These are phyloP conservation scores for Micropoecilia bifurca DNA, from an alignment of 2,797 vertebrate species.

Conservation along the genomic window DNA sequence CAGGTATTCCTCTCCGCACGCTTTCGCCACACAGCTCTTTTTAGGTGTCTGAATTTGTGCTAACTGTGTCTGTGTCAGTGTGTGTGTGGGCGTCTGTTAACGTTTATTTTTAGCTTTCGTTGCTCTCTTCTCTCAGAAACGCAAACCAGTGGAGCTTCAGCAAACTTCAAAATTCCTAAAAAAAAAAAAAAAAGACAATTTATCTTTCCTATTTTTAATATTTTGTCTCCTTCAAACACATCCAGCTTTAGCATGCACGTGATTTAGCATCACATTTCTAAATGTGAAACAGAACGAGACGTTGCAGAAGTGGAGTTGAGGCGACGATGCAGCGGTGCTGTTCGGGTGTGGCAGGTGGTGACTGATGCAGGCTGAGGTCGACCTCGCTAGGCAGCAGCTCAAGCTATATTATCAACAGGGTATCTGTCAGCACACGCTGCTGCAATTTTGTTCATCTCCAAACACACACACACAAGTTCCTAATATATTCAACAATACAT, in stretches of 20 bases:
- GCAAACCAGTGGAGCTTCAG: conserved; percentile 4
- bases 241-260: conserved; percentile 33
- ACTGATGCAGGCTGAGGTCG: conserved; percentile 82
- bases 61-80: conserved; percentile 7
- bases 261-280: conserved; percentile 32
- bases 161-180: not conserved
- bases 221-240: conserved; percentile 6
- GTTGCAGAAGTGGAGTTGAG: conserved; percentile 21
- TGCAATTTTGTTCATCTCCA: conserved; percentile 57
- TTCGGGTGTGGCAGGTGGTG: conserved; percentile 58
- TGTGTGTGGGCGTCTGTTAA: not conserved
- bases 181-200: not conserved
- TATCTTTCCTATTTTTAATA: conserved; percentile 8
- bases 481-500: conserved; percentile 31
- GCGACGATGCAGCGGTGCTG: conserved; percentile 22
- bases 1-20: conserved; percentile 68
- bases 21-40: conserved; percentile 54
- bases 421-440: conserved; percentile 60
- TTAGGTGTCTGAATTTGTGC: conserved; percentile 9
- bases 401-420: conserved; percentile 75
- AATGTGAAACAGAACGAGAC: conserved; percentile 25
- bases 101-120: not conserved
- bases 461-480: conserved; percentile 14
- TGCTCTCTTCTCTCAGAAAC: conserved; percentile 15
- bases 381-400: conserved; percentile 65